phyloP scores from a whole-genome alignment of 2,113 vertebrate species.

The Rhabdomys dilectus region DNA sequence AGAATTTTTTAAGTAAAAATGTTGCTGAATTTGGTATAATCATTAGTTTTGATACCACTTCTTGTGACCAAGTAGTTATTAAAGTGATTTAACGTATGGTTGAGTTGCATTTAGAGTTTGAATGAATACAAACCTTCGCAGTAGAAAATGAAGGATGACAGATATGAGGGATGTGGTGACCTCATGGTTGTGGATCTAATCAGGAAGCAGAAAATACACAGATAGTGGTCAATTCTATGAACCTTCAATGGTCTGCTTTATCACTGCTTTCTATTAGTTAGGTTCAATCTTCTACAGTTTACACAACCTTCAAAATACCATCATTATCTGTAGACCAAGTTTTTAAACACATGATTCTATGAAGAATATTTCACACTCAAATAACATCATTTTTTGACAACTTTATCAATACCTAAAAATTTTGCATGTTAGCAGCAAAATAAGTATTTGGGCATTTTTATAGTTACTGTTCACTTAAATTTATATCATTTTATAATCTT shows the following conservation, averaged over 20 bases:
- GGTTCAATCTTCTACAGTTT: background rate
- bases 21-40: background rate
- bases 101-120: background rate
- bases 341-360: background rate
- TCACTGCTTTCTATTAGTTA: background rate
- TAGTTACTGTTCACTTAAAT: background rate
- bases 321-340: background rate
- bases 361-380: background rate
- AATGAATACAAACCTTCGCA: background rate
- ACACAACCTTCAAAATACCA: no score
- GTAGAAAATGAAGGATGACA: background rate
- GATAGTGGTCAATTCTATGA: accelerated
- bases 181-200: background rate
- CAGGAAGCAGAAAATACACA: background rate
- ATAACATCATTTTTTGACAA: background rate
- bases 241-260: no score
- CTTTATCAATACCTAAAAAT: background rate
- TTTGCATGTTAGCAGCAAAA: background rate
- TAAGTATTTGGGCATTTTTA: background rate
- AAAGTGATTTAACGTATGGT: background rate
- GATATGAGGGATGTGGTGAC: background rate
- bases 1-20: background rate
- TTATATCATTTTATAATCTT: background rate
- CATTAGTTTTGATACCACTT: background rate
- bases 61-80: background rate